Percentiles rank a stretch among this genome's conserved stretches.
Evolutionary conservation across 2,113 vertebrate species (phyloP).

Genomic region (Thymallus thymallus): DNA sequence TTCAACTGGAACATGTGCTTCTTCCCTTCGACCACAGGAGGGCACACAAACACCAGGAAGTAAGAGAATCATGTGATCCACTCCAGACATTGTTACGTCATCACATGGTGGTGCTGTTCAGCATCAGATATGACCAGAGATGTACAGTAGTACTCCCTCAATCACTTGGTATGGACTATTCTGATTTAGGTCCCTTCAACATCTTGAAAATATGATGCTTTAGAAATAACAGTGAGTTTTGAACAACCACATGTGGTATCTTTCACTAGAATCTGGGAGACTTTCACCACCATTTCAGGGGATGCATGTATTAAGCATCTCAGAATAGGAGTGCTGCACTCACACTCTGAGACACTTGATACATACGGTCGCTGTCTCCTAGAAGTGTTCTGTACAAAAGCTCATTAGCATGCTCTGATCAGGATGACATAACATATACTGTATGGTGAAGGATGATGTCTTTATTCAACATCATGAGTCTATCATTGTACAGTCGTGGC

Average conservation of each 20-base stretch:
- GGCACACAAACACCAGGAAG: slow-evolving; percentile 17
- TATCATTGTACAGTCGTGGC: too few species aligned
- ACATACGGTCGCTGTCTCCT: too few species aligned
- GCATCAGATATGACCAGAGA: neutral
- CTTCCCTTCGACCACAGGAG: slow-evolving; percentile 35
- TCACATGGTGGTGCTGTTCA: slow-evolving; percentile 53
- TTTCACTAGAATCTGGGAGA: too few species aligned
- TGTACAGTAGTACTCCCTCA: neutral
- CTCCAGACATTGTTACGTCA: slow-evolving; percentile 34
- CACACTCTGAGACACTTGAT: neutral
- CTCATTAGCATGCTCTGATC: neutral
- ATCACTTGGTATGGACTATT: neutral
- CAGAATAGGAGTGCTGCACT: neutral
- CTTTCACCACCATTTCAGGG: too few species aligned
- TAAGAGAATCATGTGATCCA: neutral
- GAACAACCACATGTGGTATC: too few species aligned
- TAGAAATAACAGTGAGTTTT: too few species aligned
- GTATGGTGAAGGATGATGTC: neutral
- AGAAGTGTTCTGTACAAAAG: too few species aligned
- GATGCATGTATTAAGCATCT: too few species aligned
- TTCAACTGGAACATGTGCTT: neutral
- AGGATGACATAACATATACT: neutral
- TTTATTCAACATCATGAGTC: neutral
- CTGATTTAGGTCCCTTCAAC: too few species aligned
- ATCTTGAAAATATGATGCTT: too few species aligned